Percentiles rank a stretch among this genome's conserved stretches.
Conservation (phyloP, 2,113 vertebrate genomes). For the Theristicus caerulescens region DNA sequence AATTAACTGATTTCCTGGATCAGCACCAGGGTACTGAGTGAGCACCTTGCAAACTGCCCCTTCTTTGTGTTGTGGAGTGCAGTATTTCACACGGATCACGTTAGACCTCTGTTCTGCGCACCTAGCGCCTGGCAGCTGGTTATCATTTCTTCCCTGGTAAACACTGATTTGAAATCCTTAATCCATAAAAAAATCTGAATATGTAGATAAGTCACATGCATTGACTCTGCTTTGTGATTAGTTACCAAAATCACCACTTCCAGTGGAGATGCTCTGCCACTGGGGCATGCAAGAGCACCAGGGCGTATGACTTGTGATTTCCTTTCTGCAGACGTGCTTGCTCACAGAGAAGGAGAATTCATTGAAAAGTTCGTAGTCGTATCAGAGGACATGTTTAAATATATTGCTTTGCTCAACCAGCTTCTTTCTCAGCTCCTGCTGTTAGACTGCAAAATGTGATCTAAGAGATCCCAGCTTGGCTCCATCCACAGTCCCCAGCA, state of each 20-base stretch:
- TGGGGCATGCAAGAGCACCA: rapidly evolving
- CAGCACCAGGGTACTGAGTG: not conserved
- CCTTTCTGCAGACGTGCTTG: not conserved
- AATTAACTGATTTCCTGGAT: not conserved
- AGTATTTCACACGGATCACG: not conserved
- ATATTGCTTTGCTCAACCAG: not conserved
- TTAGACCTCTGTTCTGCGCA: not conserved
- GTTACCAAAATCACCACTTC: not conserved
- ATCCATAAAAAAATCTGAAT: not conserved
- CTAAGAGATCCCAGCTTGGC: not conserved
- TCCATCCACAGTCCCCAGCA: not conserved
- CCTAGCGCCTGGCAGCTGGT: not conserved
- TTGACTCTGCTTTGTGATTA: not conserved
- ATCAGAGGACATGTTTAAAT: not conserved
- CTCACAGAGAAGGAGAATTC: not conserved
- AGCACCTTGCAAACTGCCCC: not conserved
- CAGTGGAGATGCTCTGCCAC: not conserved
- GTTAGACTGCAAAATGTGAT: not conserved
- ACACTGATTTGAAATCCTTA: not conserved
- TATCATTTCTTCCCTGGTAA: not conserved
- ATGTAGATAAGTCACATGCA: not conserved
- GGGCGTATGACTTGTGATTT: not conserved
- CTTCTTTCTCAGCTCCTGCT: not conserved
- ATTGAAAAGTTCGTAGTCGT: not conserved
- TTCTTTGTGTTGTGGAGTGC: not conserved